Conservation (phyloP, 2,888 invertebrate genomes). For the Cerastis rubricosa region DNA sequence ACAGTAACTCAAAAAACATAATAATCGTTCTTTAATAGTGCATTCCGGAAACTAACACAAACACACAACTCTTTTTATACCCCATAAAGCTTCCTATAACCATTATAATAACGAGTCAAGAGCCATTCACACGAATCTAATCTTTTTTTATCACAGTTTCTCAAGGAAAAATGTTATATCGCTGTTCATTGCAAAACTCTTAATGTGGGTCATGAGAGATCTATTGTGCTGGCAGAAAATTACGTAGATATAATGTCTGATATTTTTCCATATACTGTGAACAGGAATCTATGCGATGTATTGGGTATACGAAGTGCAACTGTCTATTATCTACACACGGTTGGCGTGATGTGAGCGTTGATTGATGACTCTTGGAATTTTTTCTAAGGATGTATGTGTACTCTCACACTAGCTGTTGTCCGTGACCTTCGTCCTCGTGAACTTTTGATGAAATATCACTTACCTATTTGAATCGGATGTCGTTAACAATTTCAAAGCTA, state of each 20-base stretch:
- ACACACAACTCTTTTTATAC: conserved; percentile 37
- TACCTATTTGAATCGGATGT: no score
- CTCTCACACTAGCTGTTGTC: no score
- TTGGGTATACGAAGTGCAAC: conserved; percentile 1
- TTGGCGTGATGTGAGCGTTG: conserved; percentile 9
- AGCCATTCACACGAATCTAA: conserved; percentile 65
- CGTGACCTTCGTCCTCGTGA: no score
- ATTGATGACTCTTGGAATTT: not conserved
- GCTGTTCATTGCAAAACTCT: conserved; percentile 53
- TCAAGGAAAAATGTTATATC: conserved; percentile 59
- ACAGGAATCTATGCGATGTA: conserved; percentile 28
- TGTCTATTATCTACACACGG: conserved; percentile 35
- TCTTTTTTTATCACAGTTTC: conserved; percentile 68
- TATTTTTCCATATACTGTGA: conserved; percentile 36
- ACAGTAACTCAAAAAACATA: conserved; percentile 5
- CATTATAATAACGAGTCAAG: conserved; percentile 51
- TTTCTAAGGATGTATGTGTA: not conserved
- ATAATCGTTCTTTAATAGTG: conserved; percentile 23
- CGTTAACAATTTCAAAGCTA: no score
- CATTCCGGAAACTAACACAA: conserved; percentile 34
- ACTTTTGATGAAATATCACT: no score
- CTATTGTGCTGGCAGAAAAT: conserved; percentile 50
- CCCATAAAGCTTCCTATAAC: conserved; percentile 30
- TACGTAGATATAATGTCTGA: conserved; percentile 43
- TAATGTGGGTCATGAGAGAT: conserved; percentile 54